A percentile compares a stretch with the other conserved stretches of the same genome.
phyloP scores from a whole-genome alignment of 2,113 vertebrate genomes.

The Oryzias melastigma region DNA sequence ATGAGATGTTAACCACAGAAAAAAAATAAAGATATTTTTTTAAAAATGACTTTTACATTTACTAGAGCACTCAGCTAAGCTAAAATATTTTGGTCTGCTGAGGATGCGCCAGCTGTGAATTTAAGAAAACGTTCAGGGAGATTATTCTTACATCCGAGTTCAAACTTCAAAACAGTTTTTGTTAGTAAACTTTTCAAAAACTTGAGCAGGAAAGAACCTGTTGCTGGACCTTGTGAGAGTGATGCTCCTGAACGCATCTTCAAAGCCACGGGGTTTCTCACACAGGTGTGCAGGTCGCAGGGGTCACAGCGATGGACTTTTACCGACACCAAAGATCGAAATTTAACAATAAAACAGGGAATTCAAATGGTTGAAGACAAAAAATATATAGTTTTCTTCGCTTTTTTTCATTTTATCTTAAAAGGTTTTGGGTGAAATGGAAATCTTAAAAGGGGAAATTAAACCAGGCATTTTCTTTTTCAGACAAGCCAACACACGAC shows the following conservation, averaged over 20 bases:
- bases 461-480: not conserved
- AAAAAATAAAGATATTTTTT: slow-evolving; percentile 11
- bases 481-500: not conserved
- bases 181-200: too few species aligned
- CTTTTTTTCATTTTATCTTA: not conserved
- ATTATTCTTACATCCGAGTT: not conserved
- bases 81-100: slow-evolving; percentile 56
- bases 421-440: slow-evolving; percentile 1
- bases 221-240: too few species aligned
- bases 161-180: too few species aligned
- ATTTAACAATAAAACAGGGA: not conserved
- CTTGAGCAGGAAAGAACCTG: too few species aligned
- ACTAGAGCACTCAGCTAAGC: slow-evolving; percentile 58
- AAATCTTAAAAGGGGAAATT: not conserved
- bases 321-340: not conserved
- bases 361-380: not conserved
- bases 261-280: too few species aligned
- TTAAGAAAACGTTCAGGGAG: slow-evolving; percentile 49
- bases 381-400: not conserved
- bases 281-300: not conserved
- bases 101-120: slow-evolving; percentile 46
- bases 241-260: too few species aligned
- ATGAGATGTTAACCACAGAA: slow-evolving; percentile 39
- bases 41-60: slow-evolving; percentile 45
- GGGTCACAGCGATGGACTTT: not conserved